These are phyloP conservation scores for Chitala chitala DNA, from an alignment of 2,113 vertebrate genomes.

Conservation along the genomic window DNA sequence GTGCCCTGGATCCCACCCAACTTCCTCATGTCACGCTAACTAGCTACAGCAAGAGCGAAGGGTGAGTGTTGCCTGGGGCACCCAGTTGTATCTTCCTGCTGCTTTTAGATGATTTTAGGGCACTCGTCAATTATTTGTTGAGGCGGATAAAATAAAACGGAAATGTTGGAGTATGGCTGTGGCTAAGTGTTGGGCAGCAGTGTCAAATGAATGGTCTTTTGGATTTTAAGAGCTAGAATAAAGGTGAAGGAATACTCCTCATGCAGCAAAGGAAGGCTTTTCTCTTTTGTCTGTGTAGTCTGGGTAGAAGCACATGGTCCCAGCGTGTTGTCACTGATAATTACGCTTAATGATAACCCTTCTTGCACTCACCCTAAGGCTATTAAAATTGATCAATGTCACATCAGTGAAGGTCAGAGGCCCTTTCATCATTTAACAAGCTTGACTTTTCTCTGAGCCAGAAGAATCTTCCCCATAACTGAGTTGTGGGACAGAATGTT, in stretches of 20 bases:
- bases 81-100: not conserved
- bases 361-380: no score
- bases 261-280: not conserved
- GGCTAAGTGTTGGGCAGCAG: no score
- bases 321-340: not conserved
- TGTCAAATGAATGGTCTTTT: not conserved
- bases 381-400: not conserved
- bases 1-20: slow-evolving; percentile 45
- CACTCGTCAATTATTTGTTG: not conserved
- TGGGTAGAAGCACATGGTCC: not conserved
- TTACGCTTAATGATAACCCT: not conserved
- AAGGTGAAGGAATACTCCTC: no score
- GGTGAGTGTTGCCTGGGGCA: slow-evolving; percentile 46
- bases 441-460: not conserved
- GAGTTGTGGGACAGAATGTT: not conserved
- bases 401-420: not conserved
- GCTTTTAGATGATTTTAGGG: not conserved
- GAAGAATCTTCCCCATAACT: not conserved
- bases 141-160: not conserved
- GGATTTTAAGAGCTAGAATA: not conserved
- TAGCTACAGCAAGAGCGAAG: slow-evolving; percentile 57
- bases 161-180: not conserved
- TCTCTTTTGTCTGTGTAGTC: not conserved
- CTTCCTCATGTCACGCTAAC: slow-evolving; percentile 42
- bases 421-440: not conserved